Conservation (phyloP, 2,888 invertebrate species). For the Cheilosia grossa region DNA sequence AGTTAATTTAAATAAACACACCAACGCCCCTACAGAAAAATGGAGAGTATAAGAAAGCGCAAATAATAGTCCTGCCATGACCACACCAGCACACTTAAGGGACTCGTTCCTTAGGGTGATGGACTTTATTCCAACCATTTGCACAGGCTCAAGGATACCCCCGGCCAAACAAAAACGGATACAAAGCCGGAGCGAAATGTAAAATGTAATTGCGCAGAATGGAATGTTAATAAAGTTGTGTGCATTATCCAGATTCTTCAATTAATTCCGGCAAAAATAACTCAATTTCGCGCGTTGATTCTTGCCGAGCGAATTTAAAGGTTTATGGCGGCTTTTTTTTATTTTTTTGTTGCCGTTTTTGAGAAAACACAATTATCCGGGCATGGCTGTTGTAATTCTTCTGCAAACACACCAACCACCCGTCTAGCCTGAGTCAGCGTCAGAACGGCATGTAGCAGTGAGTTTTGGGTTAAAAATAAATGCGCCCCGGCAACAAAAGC, state of each 20-base stretch:
- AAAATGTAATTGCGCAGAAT: slow-evolving; percentile 72
- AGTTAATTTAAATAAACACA: slow-evolving; percentile 69
- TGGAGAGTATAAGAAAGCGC: slow-evolving; percentile 39
- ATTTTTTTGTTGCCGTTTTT: background rate
- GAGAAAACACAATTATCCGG: background rate
- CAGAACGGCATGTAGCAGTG: too few relatives aligned
- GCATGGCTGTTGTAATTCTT: slow-evolving; percentile 1
- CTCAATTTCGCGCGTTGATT: slow-evolving; percentile 67
- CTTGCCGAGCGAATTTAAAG: slow-evolving; percentile 43
- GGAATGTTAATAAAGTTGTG: slow-evolving; percentile 74
- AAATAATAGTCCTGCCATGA: slow-evolving; percentile 63
- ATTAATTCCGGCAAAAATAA: slow-evolving; percentile 68
- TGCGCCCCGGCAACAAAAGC: slow-evolving; percentile 25
- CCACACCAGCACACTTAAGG: slow-evolving; percentile 27
- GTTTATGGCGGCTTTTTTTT: slow-evolving; percentile 1
- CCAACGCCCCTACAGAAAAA: slow-evolving; percentile 1
- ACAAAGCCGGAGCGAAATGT: slow-evolving; percentile 52
- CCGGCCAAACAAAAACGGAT: slow-evolving; percentile 34
- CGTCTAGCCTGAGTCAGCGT: background rate
- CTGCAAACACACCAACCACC: background rate
- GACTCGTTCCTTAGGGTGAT: slow-evolving; percentile 51
- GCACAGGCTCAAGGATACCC: slow-evolving; percentile 40
- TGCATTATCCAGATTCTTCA: slow-evolving; percentile 70
- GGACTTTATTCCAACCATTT: slow-evolving; percentile 51
- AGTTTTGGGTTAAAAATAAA: background rate